Conservation (phyloP, 2,113 vertebrate genomes). For the Pelusios castaneus region DNA sequence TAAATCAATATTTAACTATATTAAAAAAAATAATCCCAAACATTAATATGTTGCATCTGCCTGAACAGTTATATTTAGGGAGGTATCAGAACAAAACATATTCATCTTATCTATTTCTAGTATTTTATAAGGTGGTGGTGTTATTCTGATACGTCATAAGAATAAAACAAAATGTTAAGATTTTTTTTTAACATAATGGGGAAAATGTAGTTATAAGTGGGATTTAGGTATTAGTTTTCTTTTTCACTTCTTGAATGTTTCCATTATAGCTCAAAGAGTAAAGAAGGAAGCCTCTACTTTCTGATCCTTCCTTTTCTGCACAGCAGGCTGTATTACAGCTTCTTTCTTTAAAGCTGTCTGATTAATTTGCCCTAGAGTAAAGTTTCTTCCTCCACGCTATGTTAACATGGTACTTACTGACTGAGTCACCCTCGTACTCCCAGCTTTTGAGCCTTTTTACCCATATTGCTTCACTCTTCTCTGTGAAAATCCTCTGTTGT, state of each 20-base stretch:
- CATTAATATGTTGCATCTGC: slow-evolving; percentile 13
- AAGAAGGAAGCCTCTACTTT: background rate
- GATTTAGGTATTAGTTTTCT: background rate
- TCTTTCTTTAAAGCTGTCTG: background rate
- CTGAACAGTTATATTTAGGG: background rate
- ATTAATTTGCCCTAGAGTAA: background rate
- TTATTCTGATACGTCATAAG: background rate
- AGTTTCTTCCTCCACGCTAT: background rate
- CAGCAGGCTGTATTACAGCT: background rate
- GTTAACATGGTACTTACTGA: background rate
- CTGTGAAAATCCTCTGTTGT: background rate
- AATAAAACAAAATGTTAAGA: background rate
- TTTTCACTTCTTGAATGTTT: background rate
- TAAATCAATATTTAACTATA: slow-evolving; percentile 59
- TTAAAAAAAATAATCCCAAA: slow-evolving; percentile 10
- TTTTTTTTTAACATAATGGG: slow-evolving; percentile 2
- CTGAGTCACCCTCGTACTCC: background rate
- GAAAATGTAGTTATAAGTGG: background rate
- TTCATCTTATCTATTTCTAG: background rate
- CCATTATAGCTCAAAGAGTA: background rate
- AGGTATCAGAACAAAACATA: background rate
- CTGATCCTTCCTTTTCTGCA: background rate
- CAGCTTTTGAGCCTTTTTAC: accelerated
- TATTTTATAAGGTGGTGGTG: accelerated
- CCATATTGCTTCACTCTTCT: background rate